Evolutionary conservation across 2,113 vertebrate genomes (phyloP).

Genomic region (Lanius ludovicianus): DNA sequence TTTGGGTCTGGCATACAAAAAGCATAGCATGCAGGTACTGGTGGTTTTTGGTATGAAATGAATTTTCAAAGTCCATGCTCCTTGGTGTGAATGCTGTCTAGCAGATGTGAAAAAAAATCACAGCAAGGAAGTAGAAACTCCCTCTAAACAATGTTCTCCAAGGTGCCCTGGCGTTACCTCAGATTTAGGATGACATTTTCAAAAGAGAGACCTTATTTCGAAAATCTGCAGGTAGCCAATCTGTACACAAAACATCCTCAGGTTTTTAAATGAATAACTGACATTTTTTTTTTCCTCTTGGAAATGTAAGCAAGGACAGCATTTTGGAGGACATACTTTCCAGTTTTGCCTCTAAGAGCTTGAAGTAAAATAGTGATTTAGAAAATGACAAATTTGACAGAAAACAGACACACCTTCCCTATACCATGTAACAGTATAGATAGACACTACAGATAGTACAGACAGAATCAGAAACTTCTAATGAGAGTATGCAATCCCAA

Average conservation of each 20-base stretch:
- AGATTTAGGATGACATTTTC: background rate
- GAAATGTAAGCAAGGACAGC: background rate
- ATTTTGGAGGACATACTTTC: background rate
- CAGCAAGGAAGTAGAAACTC: background rate
- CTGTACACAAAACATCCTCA: background rate
- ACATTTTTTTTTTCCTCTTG: background rate
- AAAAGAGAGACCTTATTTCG: background rate
- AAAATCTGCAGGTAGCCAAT: conserved; percentile 4
- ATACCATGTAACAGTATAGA: background rate
- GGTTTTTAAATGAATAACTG: background rate
- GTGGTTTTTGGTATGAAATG: background rate
- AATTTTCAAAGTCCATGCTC: background rate
- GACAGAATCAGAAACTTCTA: background rate
- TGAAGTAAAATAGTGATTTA: conserved; percentile 2
- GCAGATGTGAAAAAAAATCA: background rate
- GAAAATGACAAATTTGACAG: background rate
- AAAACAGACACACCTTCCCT: background rate
- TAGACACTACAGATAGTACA: background rate
- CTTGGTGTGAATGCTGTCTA: background rate
- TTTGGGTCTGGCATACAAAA: background rate
- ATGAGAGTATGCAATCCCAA: background rate
- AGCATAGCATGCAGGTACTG: background rate
- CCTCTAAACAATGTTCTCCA: background rate
- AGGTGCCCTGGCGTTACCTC: background rate
- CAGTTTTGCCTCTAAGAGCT: background rate